Evolutionary conservation across 2,113 vertebrate genomes (phyloP).

Genomic region (Odocoileus hemionus): DNA sequence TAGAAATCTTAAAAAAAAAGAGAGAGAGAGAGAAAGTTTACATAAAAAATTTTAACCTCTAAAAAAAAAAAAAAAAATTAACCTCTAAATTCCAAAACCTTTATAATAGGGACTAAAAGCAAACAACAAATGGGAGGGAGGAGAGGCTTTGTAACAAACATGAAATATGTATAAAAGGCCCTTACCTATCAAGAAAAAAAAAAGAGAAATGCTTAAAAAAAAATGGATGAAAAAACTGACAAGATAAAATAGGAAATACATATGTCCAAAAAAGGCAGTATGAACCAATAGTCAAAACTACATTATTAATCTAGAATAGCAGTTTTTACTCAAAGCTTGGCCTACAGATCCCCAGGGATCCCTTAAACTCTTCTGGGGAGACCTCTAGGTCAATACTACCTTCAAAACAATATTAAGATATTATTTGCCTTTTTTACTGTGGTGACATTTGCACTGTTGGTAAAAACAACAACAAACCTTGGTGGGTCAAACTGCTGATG

Average conservation of each 20-base stretch:
- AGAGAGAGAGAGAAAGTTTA: not conserved
- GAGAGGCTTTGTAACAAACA: not conserved
- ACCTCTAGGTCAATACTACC: not conserved
- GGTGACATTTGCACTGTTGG: not conserved
- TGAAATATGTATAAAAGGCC: not conserved
- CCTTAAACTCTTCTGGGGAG: not conserved
- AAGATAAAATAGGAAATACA: not conserved
- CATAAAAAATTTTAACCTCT: not conserved
- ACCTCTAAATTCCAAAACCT: not conserved
- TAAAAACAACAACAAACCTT: not conserved
- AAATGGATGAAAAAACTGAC: not conserved
- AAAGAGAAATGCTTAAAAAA: not conserved
- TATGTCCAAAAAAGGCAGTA: conserved; percentile 3
- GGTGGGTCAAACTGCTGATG: not conserved
- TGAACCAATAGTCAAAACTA: conserved; percentile 14
- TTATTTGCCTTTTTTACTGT: not conserved
- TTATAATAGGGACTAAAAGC: conserved; percentile 9
- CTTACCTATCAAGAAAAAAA: not conserved
- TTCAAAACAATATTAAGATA: not conserved
- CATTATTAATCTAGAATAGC: not conserved
- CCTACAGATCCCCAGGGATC: not conserved
- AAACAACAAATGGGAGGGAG: not conserved
- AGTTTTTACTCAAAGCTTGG: not conserved
- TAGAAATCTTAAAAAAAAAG: not conserved
- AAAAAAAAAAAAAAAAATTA: not conserved